Percentiles rank a stretch among this genome's conserved stretches.
phyloP scores from a whole-genome alignment of 1,140 invertebrate species.

The Bombus huntii region DNA sequence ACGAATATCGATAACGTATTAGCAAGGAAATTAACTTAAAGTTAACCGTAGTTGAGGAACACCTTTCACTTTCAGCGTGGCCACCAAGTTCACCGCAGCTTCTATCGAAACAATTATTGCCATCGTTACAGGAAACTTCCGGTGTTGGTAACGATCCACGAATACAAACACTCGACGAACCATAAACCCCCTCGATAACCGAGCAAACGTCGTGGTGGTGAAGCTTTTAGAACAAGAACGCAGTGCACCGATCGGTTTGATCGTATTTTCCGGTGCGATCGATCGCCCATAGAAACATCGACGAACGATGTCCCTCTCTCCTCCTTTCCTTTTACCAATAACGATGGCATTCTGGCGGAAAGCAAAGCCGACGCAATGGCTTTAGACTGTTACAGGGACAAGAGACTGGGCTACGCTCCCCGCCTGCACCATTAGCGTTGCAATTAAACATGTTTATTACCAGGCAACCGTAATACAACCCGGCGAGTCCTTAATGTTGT shows the following conservation, averaged over 20 bases:
- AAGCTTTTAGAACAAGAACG: constrained; percentile 49
- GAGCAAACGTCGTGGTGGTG: constrained; percentile 44
- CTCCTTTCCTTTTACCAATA: constrained; percentile 49
- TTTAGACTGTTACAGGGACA: constrained; percentile 41
- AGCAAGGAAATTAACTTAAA: neutral
- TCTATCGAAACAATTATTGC: constrained; percentile 32
- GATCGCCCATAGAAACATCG: constrained; percentile 52
- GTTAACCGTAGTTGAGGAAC: neutral
- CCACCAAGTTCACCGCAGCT: neutral
- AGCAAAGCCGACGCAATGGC: constrained; percentile 46
- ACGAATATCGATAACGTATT: neutral
- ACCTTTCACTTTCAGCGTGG: neutral
- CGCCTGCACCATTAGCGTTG: constrained; percentile 64
- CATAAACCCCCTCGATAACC: constrained; percentile 59
- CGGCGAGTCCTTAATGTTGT: constrained; percentile 69
- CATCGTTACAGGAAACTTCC: constrained; percentile 32
- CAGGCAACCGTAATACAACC: constrained; percentile 65
- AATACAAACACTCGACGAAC: constrained; percentile 29
- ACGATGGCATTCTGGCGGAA: constrained; percentile 44
- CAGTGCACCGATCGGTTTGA: constrained; percentile 54
- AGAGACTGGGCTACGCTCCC: constrained; percentile 30
- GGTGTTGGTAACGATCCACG: constrained; percentile 33
- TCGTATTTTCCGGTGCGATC: constrained; percentile 54
- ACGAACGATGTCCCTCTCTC: constrained; percentile 34
- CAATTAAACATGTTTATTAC: constrained; percentile 75